These are phyloP conservation scores for Melanogrammus aeglefinus DNA, from an alignment of 2,797 vertebrate genomes.

Conservation along the genomic window DNA sequence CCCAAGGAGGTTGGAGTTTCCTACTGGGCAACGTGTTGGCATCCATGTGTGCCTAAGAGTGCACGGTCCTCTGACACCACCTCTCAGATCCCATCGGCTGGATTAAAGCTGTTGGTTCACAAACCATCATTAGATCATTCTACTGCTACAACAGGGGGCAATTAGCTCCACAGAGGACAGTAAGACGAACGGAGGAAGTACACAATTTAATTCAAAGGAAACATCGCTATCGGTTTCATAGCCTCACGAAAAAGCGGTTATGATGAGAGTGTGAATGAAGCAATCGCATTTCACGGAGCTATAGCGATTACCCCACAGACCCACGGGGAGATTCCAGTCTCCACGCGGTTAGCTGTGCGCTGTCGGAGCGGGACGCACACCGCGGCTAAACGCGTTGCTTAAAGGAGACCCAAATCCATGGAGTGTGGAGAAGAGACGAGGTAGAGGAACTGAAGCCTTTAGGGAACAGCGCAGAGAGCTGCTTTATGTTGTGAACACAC, in stretches of 20 bases:
- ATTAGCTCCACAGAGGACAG: not conserved
- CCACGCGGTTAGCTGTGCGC: too few relatives aligned
- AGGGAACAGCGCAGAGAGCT: too few relatives aligned
- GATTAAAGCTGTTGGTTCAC: not conserved
- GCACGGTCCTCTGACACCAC: too few relatives aligned
- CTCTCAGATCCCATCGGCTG: not conserved
- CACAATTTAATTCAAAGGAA: not conserved
- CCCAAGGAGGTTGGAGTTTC: not conserved
- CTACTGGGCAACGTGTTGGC: not conserved
- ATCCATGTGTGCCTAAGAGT: not conserved
- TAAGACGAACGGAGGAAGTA: not conserved
- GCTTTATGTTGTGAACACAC: too few relatives aligned
- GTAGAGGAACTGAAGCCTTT: too few relatives aligned
- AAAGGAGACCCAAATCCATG: not conserved
- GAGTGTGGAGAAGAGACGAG: too few relatives aligned
- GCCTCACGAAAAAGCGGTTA: not conserved
- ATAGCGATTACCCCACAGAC: too few relatives aligned
- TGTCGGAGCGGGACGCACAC: not conserved
- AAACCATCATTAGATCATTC: not conserved
- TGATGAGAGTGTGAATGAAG: too few relatives aligned
- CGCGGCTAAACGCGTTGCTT: not conserved
- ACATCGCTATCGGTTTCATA: not conserved
- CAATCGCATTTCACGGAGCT: too few relatives aligned
- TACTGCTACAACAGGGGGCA: not conserved
- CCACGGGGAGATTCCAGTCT: too few relatives aligned